phyloP scores from a whole-genome alignment of 2,888 invertebrate genomes.

The Andricus curvator region DNA sequence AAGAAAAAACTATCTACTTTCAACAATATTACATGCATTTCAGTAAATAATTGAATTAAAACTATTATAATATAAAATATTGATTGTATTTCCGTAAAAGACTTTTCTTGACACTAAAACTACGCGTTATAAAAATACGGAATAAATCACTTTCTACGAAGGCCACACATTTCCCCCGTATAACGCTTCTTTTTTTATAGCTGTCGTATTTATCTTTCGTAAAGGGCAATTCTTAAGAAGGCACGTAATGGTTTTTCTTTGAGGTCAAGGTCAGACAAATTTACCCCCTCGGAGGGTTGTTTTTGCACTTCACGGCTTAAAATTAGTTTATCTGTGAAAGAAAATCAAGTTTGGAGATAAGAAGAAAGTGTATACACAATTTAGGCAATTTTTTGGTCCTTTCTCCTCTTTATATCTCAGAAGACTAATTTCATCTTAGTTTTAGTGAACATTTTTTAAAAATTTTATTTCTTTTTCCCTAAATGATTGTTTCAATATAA shows the following conservation, averaged over 20 bases:
- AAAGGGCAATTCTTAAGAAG: slow-evolving; percentile 14
- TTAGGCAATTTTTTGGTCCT: not conserved
- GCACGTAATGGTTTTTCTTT: slow-evolving; percentile 21
- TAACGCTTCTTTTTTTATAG: slow-evolving; percentile 19
- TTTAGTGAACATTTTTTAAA: too few species aligned
- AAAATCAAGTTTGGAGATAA: not conserved
- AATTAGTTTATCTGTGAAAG: not conserved
- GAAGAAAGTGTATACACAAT: not conserved
- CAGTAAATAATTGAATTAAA: too few species aligned
- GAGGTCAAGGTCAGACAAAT: slow-evolving; percentile 29
- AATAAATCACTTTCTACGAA: slow-evolving; percentile 7
- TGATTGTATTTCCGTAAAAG: not conserved
- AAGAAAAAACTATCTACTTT: not conserved
- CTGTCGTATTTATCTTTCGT: slow-evolving; percentile 33
- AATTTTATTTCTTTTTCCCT: too few species aligned
- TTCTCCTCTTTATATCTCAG: not conserved
- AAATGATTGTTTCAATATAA: too few species aligned
- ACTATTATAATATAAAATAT: not conserved
- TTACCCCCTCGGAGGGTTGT: not conserved
- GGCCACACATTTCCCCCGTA: slow-evolving; percentile 7
- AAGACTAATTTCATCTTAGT: not conserved
- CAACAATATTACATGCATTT: too few species aligned
- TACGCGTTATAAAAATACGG: not conserved
- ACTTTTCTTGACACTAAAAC: not conserved
- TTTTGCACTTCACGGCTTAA: not conserved